These are phyloP conservation scores for Furcifer pardalis DNA, from an alignment of 2,797 vertebrate genomes.

Conservation along the genomic window DNA sequence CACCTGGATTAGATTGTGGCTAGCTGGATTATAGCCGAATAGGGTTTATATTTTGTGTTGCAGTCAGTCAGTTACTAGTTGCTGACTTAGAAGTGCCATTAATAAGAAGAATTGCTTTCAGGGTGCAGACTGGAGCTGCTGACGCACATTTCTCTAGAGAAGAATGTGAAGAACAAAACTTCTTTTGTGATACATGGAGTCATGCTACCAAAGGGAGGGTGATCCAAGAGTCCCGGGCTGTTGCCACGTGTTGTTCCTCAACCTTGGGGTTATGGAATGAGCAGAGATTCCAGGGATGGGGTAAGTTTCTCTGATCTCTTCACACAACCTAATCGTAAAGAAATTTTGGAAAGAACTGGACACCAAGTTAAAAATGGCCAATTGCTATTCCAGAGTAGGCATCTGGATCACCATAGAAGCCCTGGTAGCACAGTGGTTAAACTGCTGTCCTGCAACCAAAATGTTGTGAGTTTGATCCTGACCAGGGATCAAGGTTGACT, in stretches of 20 bases:
- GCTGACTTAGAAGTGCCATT: fast-evolving
- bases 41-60: too few species aligned
- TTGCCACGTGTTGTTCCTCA: not conserved
- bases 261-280: not conserved
- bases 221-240: not conserved
- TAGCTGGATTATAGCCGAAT: too few species aligned
- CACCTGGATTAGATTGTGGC: too few species aligned
- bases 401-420: not conserved
- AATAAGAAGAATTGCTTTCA: not conserved
- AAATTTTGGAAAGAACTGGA: not conserved
- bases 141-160: too few species aligned
- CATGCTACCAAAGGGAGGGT: not conserved
- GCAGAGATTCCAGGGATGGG: not conserved
- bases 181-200: not conserved
- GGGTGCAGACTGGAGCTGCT: not conserved
- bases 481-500: too few species aligned
- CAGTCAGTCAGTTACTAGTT: too few species aligned
- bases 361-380: not conserved
- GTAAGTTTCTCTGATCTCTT: too few species aligned
- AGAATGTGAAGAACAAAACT: not conserved
- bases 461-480: too few species aligned
- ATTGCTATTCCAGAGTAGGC: not conserved
- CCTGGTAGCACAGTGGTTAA: too few species aligned
- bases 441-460: too few species aligned
- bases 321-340: too few species aligned